Evolutionary conservation across 53 echinoderm and acorn worm genomes (phyloP).

Genomic region (Mesocentrotus franciscanus): DNA sequence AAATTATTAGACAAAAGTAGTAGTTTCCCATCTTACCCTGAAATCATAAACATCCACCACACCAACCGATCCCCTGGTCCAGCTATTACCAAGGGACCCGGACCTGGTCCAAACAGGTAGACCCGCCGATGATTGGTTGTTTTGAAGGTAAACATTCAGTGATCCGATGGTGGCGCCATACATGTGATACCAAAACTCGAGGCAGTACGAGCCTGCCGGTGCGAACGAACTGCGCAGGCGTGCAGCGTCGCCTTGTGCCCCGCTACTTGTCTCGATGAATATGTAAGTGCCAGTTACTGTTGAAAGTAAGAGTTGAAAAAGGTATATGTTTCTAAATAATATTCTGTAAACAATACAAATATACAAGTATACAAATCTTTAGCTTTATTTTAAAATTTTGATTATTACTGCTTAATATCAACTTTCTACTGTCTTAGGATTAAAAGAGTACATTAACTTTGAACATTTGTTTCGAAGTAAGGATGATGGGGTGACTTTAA

Average conservation of each 20-base stretch:
- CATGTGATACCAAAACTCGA: constrained; percentile 66
- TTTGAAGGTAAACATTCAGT: constrained; percentile 58
- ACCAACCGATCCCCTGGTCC: constrained; percentile 77
- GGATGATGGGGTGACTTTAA: too few relatives aligned
- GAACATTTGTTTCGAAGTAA: too few relatives aligned
- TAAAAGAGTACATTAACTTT: too few relatives aligned
- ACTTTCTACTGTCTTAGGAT: too few relatives aligned
- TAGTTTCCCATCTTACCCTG: constrained; percentile 60
- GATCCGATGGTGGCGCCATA: constrained; percentile 57
- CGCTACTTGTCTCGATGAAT: constrained; percentile 26
- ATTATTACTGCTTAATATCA: too few relatives aligned
- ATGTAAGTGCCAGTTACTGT: constrained; percentile 35
- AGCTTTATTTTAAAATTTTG: too few relatives aligned
- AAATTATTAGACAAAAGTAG: too few relatives aligned
- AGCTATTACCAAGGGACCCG: constrained; percentile 73
- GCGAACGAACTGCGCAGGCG: constrained; percentile 19
- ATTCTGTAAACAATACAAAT: too few relatives aligned
- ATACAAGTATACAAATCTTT: too few relatives aligned
- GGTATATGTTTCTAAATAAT: too few relatives aligned
- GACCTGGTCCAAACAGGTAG: constrained; percentile 68
- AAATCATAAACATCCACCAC: constrained; percentile 58
- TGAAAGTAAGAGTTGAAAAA: background rate
- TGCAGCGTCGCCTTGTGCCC: constrained; percentile 11
- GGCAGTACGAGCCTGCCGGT: constrained; percentile 44
- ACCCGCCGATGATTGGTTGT: constrained; percentile 49